phyloP scores from a whole-genome alignment of 2,797 vertebrate genomes.

The Remorina albescens region DNA sequence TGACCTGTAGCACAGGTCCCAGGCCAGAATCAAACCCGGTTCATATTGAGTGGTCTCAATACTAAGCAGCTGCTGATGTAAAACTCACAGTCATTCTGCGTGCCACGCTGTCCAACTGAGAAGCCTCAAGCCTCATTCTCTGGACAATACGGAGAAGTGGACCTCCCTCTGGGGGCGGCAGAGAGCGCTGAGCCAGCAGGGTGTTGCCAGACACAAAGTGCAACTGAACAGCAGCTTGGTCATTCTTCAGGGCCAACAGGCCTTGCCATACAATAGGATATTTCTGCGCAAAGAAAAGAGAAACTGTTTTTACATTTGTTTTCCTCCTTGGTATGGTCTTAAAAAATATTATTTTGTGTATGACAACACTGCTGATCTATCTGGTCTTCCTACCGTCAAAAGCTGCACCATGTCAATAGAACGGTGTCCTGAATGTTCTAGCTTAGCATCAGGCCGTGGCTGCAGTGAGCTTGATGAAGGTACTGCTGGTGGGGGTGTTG shows the following conservation, averaged over 20 bases:
- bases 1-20: too few species aligned
- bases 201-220: constrained; percentile 99
- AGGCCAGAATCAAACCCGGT: too few species aligned
- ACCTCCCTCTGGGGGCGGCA: constrained; percentile 94
- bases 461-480: constrained; percentile 82
- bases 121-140: constrained; percentile 96
- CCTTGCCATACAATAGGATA: constrained; percentile 99
- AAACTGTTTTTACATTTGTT: not conserved
- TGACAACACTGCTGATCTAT: not conserved
- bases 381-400: constrained; percentile 87
- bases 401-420: constrained; percentile 97
- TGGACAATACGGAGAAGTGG: constrained; percentile 96
- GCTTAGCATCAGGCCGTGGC: constrained; percentile 87
- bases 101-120: constrained; percentile 95
- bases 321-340: not conserved
- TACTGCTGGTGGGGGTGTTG: constrained; percentile 80
- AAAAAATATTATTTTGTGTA: not conserved
- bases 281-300: constrained; percentile 84
- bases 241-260: constrained; percentile 96
- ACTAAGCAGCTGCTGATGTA: not conserved
- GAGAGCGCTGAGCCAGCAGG: constrained; percentile 93
- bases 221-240: constrained; percentile 97
- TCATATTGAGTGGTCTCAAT: not conserved
- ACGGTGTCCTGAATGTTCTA: constrained; percentile 89
- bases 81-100: constrained; percentile 95